A percentile compares a stretch with the other conserved stretches of the same genome.
Conservation (phyloP, 2,888 invertebrate species). For the Macaria liturata region DNA sequence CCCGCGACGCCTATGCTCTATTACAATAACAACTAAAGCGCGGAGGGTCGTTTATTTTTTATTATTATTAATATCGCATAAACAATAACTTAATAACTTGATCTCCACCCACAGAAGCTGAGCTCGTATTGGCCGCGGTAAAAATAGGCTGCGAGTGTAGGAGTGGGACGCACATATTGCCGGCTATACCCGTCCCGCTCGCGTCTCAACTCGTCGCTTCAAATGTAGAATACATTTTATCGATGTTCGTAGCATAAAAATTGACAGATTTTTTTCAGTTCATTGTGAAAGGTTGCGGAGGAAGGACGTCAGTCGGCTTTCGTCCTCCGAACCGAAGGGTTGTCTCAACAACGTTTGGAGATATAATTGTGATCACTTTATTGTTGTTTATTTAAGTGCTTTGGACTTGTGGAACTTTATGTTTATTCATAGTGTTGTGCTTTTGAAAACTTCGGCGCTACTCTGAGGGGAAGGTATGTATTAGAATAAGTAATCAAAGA, state of each 20-base stretch:
- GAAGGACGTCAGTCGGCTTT: slow-evolving; percentile 47
- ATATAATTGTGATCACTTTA: slow-evolving; percentile 43
- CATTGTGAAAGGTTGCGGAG: slow-evolving; percentile 61
- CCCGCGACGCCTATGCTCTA: slow-evolving; percentile 54
- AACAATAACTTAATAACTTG: slow-evolving; percentile 81
- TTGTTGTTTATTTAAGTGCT: slow-evolving; percentile 37
- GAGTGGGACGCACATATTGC: slow-evolving; percentile 61
- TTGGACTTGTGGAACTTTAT: slow-evolving; percentile 46
- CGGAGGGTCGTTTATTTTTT: slow-evolving; percentile 64
- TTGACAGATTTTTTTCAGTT: slow-evolving; percentile 84
- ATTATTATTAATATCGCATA: slow-evolving; percentile 80
- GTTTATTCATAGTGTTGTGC: slow-evolving; percentile 50
- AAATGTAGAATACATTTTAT: slow-evolving; percentile 80
- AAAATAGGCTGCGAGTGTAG: slow-evolving; percentile 78
- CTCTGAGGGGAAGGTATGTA: slow-evolving; percentile 45
- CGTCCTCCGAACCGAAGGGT: slow-evolving; percentile 56
- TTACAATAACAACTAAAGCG: slow-evolving; percentile 62
- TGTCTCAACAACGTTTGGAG: slow-evolving; percentile 55
- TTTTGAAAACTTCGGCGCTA: slow-evolving; percentile 38
- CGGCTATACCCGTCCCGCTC: slow-evolving; percentile 48
- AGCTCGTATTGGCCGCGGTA: slow-evolving; percentile 71
- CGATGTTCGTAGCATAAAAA: slow-evolving; percentile 82
- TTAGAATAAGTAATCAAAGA: not conserved
- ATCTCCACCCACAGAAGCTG: slow-evolving; percentile 74
- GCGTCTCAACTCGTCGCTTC: slow-evolving; percentile 71